Evolutionary conservation across 2,113 vertebrate species (phyloP), one percentile per base, ranked within the genome.

Genomic region (Cromileptes altivelis): DNA sequence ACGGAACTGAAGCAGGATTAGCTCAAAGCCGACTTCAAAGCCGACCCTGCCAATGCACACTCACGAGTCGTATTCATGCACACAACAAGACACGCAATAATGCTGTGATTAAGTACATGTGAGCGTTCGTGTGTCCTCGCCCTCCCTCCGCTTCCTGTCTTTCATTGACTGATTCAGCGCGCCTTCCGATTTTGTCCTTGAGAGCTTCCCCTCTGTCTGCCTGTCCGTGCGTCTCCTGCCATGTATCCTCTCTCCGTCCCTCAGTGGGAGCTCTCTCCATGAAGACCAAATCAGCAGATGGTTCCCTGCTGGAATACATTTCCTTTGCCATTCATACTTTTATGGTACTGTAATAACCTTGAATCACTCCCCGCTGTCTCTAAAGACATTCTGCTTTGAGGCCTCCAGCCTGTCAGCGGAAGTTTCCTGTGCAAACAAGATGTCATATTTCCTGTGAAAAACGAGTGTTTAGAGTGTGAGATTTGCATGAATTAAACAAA

Each of bases 261-360:
- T 91, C 88, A 75, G 80, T 60, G 78, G 83, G 81, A 80, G 77
- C 42, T 76, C 75, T 68, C 78, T 45, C 67, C 68, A 40, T 23
- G 71, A 80, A 73, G 75, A 87, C 86, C 79, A 87, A 82, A 88
- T 87, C 82, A 92, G 88, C 92, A 93, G 92, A 92, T 92, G 91
- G 82, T 84, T 92, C 85, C 82, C 82, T 85, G 75, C 88, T 90
- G 90, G 85, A 93, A 69, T 83, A 81, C 47, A 58, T 87, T 89
- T 91, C 83, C 81, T 81, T 85, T 78, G 53, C 85, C 75, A 77
- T 85, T 87, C 68, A 86, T 88, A 74, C 75, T 85, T 82, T 74
- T 83, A 50, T 63, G 40, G 21, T 40, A 65, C 47, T 17, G 57
- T 72, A 72, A 82, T 89, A 92, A 92, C 78, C 82, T 83, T 88